These are phyloP conservation scores for Epicauta chinensis DNA, from an alignment of 1,140 invertebrate species.

Conservation along the genomic window DNA sequence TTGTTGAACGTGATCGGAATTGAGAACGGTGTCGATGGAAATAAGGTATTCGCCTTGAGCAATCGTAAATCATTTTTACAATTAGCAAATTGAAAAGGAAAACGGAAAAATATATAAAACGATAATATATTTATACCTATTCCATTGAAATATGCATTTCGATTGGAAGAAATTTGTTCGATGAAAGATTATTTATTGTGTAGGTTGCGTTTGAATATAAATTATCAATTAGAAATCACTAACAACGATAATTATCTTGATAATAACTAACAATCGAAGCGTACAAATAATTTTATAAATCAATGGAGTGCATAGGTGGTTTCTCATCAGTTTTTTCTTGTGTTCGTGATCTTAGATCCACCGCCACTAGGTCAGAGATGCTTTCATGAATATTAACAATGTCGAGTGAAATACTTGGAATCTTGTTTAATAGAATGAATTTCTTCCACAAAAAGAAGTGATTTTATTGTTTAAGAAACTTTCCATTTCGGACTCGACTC, in stretches of 20 bases:
- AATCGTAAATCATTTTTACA: constrained; percentile 14
- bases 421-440: too few relatives aligned
- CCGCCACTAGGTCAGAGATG: too few relatives aligned
- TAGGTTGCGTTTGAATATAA: neutral
- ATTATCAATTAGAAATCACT: neutral
- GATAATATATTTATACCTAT: neutral
- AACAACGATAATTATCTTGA: neutral
- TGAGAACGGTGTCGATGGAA: neutral
- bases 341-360: too few relatives aligned
- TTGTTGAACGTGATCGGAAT: constrained; percentile 23
- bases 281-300: neutral
- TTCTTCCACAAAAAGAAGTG: too few relatives aligned
- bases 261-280: neutral
- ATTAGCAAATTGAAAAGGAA: constrained; percentile 13
- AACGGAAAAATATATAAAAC: constrained; percentile 2
- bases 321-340: neutral
- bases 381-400: too few relatives aligned
- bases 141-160: neutral
- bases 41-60: neutral
- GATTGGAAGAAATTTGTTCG: neutral
- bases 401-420: too few relatives aligned
- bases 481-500: too few relatives aligned
- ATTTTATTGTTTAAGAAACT: too few relatives aligned
- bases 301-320: neutral
- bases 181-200: too few relatives aligned